These are phyloP conservation scores for Pseudomyrmex flavicornis DNA, from an alignment of 1,140 invertebrate genomes.

Conservation along the genomic window DNA sequence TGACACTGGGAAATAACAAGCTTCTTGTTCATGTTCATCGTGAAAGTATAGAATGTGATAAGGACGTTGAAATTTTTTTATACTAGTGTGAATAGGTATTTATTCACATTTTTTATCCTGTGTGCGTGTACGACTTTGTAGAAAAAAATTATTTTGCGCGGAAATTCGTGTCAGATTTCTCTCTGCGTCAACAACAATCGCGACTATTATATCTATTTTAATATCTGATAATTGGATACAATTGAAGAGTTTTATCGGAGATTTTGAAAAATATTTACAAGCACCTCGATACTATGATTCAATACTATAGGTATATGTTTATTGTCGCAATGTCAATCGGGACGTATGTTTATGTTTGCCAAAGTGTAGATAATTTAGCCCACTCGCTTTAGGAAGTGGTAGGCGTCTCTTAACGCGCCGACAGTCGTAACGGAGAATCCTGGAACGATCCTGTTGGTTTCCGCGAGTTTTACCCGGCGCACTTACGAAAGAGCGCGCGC, in stretches of 20 bases:
- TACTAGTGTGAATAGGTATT: too few relatives aligned
- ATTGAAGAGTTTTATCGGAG: background rate
- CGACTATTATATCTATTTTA: background rate
- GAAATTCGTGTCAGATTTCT: background rate
- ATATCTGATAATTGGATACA: background rate
- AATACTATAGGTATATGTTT: background rate
- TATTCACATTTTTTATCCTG: too few relatives aligned
- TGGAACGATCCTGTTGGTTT: constrained; percentile 17
- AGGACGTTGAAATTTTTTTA: too few relatives aligned
- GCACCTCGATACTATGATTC: background rate
- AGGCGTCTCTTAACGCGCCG: constrained; percentile 15
- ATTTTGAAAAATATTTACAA: too few relatives aligned
- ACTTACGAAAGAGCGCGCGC: constrained; percentile 17
- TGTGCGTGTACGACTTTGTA: too few relatives aligned
- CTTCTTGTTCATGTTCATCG: too few relatives aligned
- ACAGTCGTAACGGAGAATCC: constrained; percentile 53
- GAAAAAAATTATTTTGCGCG: background rate
- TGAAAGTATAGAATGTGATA: too few relatives aligned
- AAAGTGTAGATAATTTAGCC: background rate
- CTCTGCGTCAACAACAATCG: background rate
- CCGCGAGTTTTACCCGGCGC: constrained; percentile 20
- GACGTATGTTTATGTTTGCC: background rate
- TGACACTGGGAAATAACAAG: too few relatives aligned
- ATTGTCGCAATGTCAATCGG: background rate
- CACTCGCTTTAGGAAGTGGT: constrained; percentile 10